Evolutionary conservation across 1,140 invertebrate genomes (phyloP), one percentile per base, ranked within the genome.

Genomic region (Hycleus cichorii): DNA sequence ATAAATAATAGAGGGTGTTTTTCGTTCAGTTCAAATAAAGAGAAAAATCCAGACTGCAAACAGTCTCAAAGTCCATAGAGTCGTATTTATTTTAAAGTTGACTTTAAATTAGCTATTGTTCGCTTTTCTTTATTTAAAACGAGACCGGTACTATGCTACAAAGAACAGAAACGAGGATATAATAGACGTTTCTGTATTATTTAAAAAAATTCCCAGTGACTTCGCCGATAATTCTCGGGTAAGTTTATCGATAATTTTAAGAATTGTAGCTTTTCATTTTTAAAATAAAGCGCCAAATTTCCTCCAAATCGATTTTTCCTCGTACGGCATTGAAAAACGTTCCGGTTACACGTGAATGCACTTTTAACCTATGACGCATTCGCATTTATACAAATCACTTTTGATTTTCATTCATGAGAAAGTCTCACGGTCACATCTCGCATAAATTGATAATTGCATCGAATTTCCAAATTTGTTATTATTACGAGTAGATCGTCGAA

Each of bases 261-360:
- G 12, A 12, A 12, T 12, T 12, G 12, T 0, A 18, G 18, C 48
- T 45, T 45, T 53, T 26, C 44, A 45, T 53, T 53, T 53, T 45
- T 45, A 32, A 32, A 5, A 5, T 5, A 32, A 32, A 32, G 0
- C 51, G 42, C 51, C 18, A 52, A 53, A 8, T 44, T 7, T 47
- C 32, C 4, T 32, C 4, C 32, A 32, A 60, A 63, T 63, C 58
- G 62, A 63, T 60, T 32, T 63, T 63, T 60, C 58, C 47, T 45
- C 51, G 58, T 63, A 63, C 57, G 63, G 58, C 63, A 64, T 64
- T 64, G 63, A 62, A 62, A 64, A 62, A 49, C 59, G 62, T 64
- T 62, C 46, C 40, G 18, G 46, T 58, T 50, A 60, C 62, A 57
- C 57, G 58, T 49, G 49, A 64, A 55, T 51, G 59, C 52, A 58